Percentiles rank a stretch among this genome's conserved stretches.
phyloP scores from a whole-genome alignment of 2,797 vertebrate genomes.

The Cuculus canorus region DNA sequence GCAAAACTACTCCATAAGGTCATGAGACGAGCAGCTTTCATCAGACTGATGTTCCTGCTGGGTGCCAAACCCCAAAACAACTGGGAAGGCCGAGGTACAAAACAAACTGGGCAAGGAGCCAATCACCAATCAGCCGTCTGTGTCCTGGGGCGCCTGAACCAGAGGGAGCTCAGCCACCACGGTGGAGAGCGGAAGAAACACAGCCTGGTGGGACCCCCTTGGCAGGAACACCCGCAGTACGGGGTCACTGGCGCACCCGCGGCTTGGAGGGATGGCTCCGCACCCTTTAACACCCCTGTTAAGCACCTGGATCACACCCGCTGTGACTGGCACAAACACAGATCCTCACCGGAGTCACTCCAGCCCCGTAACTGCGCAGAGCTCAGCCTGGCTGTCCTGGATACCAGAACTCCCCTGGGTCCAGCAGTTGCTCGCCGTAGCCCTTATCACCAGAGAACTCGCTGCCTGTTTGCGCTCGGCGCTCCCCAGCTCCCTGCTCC shows the following conservation, averaged over 20 bases:
- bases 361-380: not conserved
- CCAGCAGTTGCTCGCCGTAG: not conserved
- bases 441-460: not conserved
- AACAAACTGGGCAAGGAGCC: not conserved
- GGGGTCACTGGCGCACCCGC: not conserved
- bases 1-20: not conserved
- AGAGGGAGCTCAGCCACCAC: not conserved
- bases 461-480: not conserved
- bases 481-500: conserved; percentile 32
- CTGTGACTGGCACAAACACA: accelerated
- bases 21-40: not conserved
- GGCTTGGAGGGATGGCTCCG: not conserved
- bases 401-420: not conserved
- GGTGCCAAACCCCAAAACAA: not conserved
- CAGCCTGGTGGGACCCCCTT: not conserved
- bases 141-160: not conserved
- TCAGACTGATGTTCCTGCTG: not conserved
- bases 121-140: not conserved
- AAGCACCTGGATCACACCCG: not conserved
- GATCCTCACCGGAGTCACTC: not conserved
- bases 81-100: not conserved
- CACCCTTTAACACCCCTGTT: not conserved
- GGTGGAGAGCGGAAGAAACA: not conserved
- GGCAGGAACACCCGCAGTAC: not conserved
- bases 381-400: not conserved